Evolutionary conservation across 1,140 invertebrate genomes (phyloP), one percentile per base, ranked within the genome.

Genomic region (Sycophaga agraensis): DNA sequence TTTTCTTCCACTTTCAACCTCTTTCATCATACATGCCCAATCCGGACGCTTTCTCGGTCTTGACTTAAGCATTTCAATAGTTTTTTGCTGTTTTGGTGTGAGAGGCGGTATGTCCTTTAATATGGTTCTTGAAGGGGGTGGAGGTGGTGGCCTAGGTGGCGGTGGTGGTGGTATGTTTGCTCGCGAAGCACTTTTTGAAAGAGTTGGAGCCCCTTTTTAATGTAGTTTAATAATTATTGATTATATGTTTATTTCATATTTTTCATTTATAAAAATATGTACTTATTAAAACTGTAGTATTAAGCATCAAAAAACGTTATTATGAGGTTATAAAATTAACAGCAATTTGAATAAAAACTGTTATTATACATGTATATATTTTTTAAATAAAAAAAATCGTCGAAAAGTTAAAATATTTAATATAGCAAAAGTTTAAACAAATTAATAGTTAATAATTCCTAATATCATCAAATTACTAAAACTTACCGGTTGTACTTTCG

Each of bases 21-120:
- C 91, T 74, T 93, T 93, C 89, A 94, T 92, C 87, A 94, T 90
- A 60, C 88, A 85, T 14, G 87, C 89, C 92, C 92, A 94, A 70
- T 94, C 93, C 0, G 92, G 93, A 61, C 92, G 83, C 72, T 83
- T 87, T 68, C 91, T 84, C 2, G 92, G 90, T 68, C 91, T 84
- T 68, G 88, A 88, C 71, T 85, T 85, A 39, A 89, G 76, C 64
- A 82, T 74, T 45, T 86, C 89, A 50, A 92, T 64, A 70, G 81
- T 86, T 65, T 86, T 84, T 34, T 84, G 66, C 67, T 88, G 85
- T 8, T 74, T 71, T 0, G 82, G 72, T 43, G 81, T 79, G 1
- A 88, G 55, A 0, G 82, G 79, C 14, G 73, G 66, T 46, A 82
- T 64, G 69, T 84, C 70, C 74, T 82, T 78, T 50, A 80, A 39